These are phyloP conservation scores for Phylloscopus trochilus DNA, from an alignment of 2,113 vertebrate genomes.

Conservation along the genomic window DNA sequence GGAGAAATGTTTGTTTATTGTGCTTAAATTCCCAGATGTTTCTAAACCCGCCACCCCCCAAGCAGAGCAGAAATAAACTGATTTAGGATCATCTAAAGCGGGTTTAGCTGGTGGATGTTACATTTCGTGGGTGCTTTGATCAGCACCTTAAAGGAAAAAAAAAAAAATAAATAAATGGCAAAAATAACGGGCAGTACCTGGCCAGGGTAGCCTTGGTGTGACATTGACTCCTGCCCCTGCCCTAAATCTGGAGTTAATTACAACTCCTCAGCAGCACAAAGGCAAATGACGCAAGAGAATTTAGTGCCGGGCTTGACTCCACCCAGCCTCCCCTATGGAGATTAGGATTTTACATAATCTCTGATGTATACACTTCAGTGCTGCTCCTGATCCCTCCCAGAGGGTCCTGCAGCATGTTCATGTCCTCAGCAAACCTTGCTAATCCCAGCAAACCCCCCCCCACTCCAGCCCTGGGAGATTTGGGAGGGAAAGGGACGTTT, in stretches of 20 bases:
- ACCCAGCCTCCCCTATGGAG: background rate
- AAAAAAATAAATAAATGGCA: too few relatives aligned
- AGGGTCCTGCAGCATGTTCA: background rate
- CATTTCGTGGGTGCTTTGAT: rapidly evolving
- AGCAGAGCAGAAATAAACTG: background rate
- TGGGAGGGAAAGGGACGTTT: background rate
- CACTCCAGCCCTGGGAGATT: background rate
- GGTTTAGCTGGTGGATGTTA: rapidly evolving
- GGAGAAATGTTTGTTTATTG: rapidly evolving
- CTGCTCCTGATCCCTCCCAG: background rate
- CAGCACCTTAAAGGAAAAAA: background rate
- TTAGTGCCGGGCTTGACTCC: background rate
- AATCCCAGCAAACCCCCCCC: background rate
- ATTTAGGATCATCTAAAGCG: rapidly evolving
- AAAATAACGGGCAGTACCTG: rapidly evolving
- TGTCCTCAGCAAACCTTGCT: constrained; percentile 9
- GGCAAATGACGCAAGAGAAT: background rate
- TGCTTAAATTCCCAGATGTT: background rate
- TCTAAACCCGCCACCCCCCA: too few relatives aligned
- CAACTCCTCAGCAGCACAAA: background rate
- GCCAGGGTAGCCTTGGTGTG: background rate
- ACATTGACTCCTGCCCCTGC: background rate
- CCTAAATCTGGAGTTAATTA: background rate
- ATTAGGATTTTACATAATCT: constrained; percentile 27
- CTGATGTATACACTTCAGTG: background rate